Evolutionary conservation across 2,797 vertebrate genomes (phyloP), one percentile per base, ranked within the genome.

Genomic region (Margarornis squamiger): DNA sequence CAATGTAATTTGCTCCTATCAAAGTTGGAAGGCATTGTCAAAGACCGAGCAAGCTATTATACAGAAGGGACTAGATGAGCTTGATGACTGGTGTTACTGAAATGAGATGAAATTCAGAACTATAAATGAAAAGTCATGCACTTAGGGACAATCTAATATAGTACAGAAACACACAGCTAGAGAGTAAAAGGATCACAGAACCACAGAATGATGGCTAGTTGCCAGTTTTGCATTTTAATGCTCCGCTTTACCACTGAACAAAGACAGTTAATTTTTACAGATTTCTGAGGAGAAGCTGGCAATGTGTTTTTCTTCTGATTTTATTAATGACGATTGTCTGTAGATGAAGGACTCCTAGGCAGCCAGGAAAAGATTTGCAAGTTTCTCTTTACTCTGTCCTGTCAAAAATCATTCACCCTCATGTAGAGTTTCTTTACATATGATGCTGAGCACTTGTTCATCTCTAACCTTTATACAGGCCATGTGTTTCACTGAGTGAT

Each of bases 81-180:
- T 81, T 90, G 73, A 85, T 96, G 86, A 68, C 52, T 83, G 51
- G 73, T 77, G 51, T 94, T 92, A 70, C 39, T 92, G 74, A 58
- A 84, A 90, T 1, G 1, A 95, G 83, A 88, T 90, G 51, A 93
- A 92, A 86, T 90, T 94, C 86, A 67, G 73, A 87, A 41, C 63
- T 88, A n/a, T 55, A 88, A 81, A 92, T 92, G 70, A 96, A 92
- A 94, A 94, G 88, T 86, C 86, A 26, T 81, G 77, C 67, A 90
- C 72, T 93, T 88, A n/a, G 48, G 80, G 80, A 76, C 88, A 90
- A 78, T 94, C 36, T 92, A 24, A 79, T 81, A 70, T 8, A 71
- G 48, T 63, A 55, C 58, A 76, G 76, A 80, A 74, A 84, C 30
- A 65, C 79, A 51, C 62, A 88, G 86, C 74, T 94, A 83, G 80